Conservation (phyloP, 2,797 vertebrate genomes). For the Coluber constrictor region DNA sequence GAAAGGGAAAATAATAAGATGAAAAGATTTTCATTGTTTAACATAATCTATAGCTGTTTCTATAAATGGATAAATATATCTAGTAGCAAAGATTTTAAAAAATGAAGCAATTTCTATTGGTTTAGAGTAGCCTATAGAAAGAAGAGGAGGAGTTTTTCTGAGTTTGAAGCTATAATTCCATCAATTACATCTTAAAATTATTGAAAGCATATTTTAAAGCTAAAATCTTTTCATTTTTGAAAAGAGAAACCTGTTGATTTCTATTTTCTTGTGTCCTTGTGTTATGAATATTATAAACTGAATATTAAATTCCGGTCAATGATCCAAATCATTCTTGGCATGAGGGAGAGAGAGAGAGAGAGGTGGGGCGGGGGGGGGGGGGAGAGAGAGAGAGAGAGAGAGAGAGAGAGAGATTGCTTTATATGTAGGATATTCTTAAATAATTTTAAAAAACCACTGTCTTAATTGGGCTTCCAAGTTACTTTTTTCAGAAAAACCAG, state of each 20-base stretch:
- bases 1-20: background rate
- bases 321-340: background rate
- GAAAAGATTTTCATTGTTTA: conserved; percentile 8
- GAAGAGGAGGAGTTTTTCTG: conserved; percentile 56
- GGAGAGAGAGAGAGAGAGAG: too few relatives aligned
- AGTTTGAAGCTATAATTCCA: conserved; percentile 66
- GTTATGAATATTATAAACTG: background rate
- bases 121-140: conserved; percentile 66
- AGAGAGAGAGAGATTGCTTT: background rate
- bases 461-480: background rate
- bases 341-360: too few relatives aligned
- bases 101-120: conserved; percentile 69
- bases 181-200: conserved; percentile 66
- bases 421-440: background rate
- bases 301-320: background rate
- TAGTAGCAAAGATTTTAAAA: conserved; percentile 59
- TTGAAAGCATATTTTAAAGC: conserved; percentile 11
- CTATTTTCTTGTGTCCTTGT: conserved; percentile 23
- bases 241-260: background rate
- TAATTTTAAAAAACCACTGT: background rate
- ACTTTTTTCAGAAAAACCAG: background rate
- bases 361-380: too few relatives aligned
- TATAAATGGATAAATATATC: background rate
- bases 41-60: conserved; percentile 39
- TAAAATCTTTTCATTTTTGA: conserved; percentile 24